A percentile compares a stretch with the other conserved stretches of the same genome.
Conservation (phyloP, 64 coral and sea anemone genomes). For the Porites lutea region DNA sequence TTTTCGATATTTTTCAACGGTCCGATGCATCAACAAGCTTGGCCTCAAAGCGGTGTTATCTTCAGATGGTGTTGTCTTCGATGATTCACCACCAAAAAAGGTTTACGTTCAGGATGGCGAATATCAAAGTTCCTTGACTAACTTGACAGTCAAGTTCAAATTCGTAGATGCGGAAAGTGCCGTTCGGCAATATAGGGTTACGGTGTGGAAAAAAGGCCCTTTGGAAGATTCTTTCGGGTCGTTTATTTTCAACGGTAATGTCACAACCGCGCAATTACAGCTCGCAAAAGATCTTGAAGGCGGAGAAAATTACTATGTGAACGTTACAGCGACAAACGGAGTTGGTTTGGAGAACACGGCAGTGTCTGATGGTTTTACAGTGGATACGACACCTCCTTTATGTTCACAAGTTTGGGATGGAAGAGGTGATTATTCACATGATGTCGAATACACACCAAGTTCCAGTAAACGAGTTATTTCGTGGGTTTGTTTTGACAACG, state of each 20-base stretch:
- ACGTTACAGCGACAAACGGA: constrained; percentile 83
- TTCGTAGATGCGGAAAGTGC: constrained; percentile 89
- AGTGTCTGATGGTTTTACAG: constrained; percentile 80
- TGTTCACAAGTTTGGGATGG: constrained; percentile 82
- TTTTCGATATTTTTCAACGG: constrained; percentile 91
- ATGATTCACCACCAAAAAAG: constrained; percentile 67
- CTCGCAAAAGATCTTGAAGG: constrained; percentile 38
- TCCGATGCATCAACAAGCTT: constrained; percentile 85
- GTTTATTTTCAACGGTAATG: constrained; percentile 38
- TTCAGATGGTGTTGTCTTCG: constrained; percentile 81
- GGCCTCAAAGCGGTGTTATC: constrained; percentile 71
- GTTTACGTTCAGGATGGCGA: constrained; percentile 67
- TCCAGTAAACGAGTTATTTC: constrained; percentile 66
- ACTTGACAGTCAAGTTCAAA: constrained; percentile 60
- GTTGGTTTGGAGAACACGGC: constrained; percentile 47
- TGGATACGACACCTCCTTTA: constrained; percentile 83
- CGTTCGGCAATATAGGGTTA: constrained; percentile 53
- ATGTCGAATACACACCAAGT: constrained; percentile 61
- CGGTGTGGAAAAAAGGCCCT: constrained; percentile 16
- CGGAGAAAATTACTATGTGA: constrained; percentile 76
- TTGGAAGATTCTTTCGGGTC: constrained; percentile 63
- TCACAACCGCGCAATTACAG: constrained; percentile 7
- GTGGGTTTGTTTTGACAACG: constrained; percentile 82
- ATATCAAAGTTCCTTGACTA: constrained; percentile 64
- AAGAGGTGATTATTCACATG: constrained; percentile 4